phyloP scores from a whole-genome alignment of 2,888 invertebrate genomes.

The Cosmia pyralina region DNA sequence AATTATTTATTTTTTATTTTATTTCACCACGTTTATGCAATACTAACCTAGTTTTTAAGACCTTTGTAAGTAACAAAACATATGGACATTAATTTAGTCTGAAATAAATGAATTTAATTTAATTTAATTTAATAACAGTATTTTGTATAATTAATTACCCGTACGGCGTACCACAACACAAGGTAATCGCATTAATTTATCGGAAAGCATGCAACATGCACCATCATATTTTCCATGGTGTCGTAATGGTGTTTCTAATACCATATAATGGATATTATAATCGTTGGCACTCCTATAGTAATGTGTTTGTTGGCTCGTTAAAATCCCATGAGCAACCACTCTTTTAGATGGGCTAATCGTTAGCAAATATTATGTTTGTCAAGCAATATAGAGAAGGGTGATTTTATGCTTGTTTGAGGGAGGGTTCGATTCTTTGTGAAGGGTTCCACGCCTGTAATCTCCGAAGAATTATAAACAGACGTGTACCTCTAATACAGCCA shows the following conservation, averaged over 20 bases:
- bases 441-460: no score
- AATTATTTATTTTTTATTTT: no score
- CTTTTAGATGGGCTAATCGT: slow-evolving; percentile 56
- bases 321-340: slow-evolving; percentile 62
- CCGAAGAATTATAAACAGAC: no score
- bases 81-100: no score
- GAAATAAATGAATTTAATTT: no score
- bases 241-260: slow-evolving; percentile 68
- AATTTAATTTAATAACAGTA: no score
- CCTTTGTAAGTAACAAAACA: no score
- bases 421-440: not conserved
- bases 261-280: slow-evolving; percentile 70
- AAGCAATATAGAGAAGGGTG: slow-evolving; percentile 23
- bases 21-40: no score
- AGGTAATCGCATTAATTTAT: slow-evolving; percentile 48
- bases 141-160: slow-evolving; percentile 18
- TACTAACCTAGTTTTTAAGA: no score
- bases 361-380: slow-evolving; percentile 45
- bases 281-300: slow-evolving; percentile 69
- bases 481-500: no score
- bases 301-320: slow-evolving; percentile 69
- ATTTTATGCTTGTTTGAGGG: not conserved
- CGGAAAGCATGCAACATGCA: slow-evolving; percentile 60
- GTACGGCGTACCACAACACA: not conserved
- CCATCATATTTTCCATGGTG: slow-evolving; percentile 56